Evolutionary conservation across 2,888 invertebrate species (phyloP).

Genomic region (Digitonthophagus gazella): DNA sequence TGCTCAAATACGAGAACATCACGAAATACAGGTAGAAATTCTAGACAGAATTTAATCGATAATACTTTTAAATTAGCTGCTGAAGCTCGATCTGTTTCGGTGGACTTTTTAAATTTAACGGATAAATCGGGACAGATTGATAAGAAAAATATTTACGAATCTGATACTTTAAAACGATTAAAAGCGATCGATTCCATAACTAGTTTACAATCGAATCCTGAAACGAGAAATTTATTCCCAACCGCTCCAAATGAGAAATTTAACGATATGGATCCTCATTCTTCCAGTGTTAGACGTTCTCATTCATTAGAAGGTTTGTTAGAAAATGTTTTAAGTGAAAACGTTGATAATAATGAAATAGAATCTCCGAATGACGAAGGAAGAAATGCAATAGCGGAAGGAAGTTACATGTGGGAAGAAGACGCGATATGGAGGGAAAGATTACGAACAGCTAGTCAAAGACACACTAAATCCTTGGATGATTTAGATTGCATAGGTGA

Average conservation of each 20-base stretch:
- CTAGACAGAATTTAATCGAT: constrained; percentile 33
- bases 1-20: constrained; percentile 38
- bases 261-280: constrained; percentile 30
- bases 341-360: constrained; percentile 27
- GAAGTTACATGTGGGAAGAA: constrained; percentile 80
- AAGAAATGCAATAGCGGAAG: constrained; percentile 46
- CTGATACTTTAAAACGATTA: constrained; percentile 60
- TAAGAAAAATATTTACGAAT: constrained; percentile 71
- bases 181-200: constrained; percentile 57
- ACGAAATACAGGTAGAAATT: constrained; percentile 36
- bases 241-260: constrained; percentile 43
- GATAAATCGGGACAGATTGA: constrained; percentile 66
- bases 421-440: constrained; percentile 80
- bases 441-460: constrained; percentile 72
- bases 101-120: constrained; percentile 64
- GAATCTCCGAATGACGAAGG: constrained; percentile 23
- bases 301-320: constrained; percentile 61
- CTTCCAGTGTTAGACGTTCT: constrained; percentile 51
- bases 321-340: constrained; percentile 53
- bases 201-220: constrained; percentile 53
- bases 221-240: constrained; percentile 53
- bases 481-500: constrained; percentile 65
- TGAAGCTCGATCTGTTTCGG: constrained; percentile 62
- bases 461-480: constrained; percentile 80
- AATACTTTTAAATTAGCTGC: constrained; percentile 57